Conservation (phyloP, 2,888 invertebrate genomes). For the Protula sp. region DNA sequence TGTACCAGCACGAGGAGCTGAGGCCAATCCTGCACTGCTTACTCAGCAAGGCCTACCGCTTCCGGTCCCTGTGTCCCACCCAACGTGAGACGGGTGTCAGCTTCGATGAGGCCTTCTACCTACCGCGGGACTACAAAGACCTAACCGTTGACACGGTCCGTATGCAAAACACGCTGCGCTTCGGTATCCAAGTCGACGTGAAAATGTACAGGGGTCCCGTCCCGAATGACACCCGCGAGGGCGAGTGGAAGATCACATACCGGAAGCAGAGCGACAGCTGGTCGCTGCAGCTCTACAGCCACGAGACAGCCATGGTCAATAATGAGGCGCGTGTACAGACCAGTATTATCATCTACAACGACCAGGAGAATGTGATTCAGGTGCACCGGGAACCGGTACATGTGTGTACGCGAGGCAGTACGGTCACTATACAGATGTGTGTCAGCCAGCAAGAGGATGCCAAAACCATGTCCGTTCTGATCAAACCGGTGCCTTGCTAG, state of each 20-base stretch:
- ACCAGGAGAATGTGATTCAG: constrained; percentile 47
- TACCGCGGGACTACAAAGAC: constrained; percentile 48
- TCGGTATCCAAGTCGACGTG: constrained; percentile 52
- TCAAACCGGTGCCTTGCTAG: constrained; percentile 41
- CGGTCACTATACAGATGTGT: constrained; percentile 34
- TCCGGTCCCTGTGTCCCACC: constrained; percentile 48
- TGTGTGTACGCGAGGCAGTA: constrained; percentile 38
- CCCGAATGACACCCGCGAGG: constrained; percentile 40
- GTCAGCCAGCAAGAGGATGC: constrained; percentile 35
- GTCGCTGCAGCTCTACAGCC: constrained; percentile 48
- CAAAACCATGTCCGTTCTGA: constrained; percentile 42
- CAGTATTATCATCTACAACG: constrained; percentile 42
- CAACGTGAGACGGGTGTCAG: constrained; percentile 29
- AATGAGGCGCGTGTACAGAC: constrained; percentile 47
- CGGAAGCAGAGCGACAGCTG: constrained; percentile 43
- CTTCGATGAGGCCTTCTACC: constrained; percentile 44
- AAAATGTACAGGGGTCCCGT: constrained; percentile 49
- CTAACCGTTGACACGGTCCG: constrained; percentile 48
- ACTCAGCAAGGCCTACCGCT: constrained; percentile 50
- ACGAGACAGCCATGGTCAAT: constrained; percentile 45
- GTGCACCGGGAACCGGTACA: constrained; percentile 39
- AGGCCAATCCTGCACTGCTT: constrained; percentile 31
- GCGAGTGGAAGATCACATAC: constrained; percentile 54
- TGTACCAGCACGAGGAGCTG: constrained; percentile 26
- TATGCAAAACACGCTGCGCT: constrained; percentile 51